Conservation (phyloP, 2,888 invertebrate genomes). For the Cyrtodaria siliqua region DNA sequence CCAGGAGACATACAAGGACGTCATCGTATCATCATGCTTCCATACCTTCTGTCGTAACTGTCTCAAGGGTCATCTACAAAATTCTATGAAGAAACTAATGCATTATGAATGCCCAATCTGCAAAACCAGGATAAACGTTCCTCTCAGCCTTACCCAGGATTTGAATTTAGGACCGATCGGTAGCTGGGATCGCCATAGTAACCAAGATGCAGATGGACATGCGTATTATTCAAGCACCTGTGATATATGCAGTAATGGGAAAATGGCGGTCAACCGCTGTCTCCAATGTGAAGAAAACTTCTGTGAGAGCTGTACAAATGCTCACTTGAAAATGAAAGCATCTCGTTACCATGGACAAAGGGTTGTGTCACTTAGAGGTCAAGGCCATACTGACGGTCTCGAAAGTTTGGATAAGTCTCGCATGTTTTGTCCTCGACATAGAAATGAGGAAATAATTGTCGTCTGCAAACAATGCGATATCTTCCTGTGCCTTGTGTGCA, state of each 20-base stretch:
- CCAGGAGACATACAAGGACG: conserved; percentile 33
- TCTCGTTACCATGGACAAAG: conserved; percentile 55
- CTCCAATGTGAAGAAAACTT: conserved; percentile 54
- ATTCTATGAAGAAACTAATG: conserved; percentile 1
- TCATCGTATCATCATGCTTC: conserved; percentile 56
- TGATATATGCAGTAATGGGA: conserved; percentile 42
- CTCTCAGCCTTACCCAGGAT: neutral
- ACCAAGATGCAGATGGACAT: neutral
- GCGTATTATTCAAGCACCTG: conserved; percentile 5
- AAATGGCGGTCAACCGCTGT: conserved; percentile 42
- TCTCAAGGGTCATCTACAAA: conserved; percentile 23
- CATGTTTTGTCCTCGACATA: conserved; percentile 40
- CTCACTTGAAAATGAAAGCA: conserved; percentile 54
- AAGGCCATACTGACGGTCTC: neutral
- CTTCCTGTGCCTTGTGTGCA: conserved; percentile 44
- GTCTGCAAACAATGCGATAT: conserved; percentile 49
- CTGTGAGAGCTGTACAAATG: conserved; percentile 49
- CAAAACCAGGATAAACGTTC: conserved; percentile 28
- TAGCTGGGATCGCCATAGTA: neutral
- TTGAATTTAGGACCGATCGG: too few relatives aligned
- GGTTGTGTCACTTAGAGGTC: conserved; percentile 40
- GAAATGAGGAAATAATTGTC: conserved; percentile 47
- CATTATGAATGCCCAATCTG: conserved; percentile 51
- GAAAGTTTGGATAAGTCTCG: neutral
- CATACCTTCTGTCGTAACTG: conserved; percentile 55